A percentile compares a stretch with the other conserved stretches of the same genome.
Evolutionary conservation across 2,113 vertebrate species (phyloP).

Genomic region (Limnothrissa miodon): DNA sequence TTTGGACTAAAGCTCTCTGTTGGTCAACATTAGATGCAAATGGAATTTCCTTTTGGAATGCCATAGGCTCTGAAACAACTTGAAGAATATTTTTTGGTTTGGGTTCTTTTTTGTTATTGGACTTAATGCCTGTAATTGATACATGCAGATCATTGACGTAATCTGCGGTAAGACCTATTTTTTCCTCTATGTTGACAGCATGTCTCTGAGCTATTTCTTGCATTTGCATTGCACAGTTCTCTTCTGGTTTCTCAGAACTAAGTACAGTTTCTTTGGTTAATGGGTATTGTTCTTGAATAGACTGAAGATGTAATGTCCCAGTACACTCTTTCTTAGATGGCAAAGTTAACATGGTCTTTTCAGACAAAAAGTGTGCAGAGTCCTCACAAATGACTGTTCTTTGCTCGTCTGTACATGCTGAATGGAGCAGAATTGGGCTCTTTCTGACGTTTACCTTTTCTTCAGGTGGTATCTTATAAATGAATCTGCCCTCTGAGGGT

Average conservation of each 20-base stretch:
- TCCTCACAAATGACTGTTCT: conserved; percentile 56
- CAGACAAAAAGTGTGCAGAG: conserved; percentile 48
- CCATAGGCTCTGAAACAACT: conserved; percentile 57
- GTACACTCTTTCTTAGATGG: conserved; percentile 60
- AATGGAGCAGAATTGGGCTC: conserved; percentile 58
- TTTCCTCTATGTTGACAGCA: conserved; percentile 64
- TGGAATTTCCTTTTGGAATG: conserved; percentile 70
- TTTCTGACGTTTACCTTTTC: conserved; percentile 52
- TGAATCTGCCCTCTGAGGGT: conserved; percentile 63
- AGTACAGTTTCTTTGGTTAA: conserved; percentile 72
- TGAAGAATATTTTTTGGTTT: conserved; percentile 52
- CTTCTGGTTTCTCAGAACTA: conserved; percentile 51
- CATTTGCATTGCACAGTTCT: conserved; percentile 60
- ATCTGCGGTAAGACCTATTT: conserved; percentile 57
- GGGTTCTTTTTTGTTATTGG: conserved; percentile 55
- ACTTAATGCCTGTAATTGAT: conserved; percentile 43
- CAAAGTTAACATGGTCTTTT: conserved; percentile 31
- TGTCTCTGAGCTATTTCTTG: conserved; percentile 63
- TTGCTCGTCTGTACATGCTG: conserved; percentile 63
- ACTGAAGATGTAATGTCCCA: conserved; percentile 64
- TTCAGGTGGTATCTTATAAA: conserved; percentile 45
- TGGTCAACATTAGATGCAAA: conserved; percentile 47
- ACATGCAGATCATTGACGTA: conserved; percentile 56
- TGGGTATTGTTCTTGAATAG: conserved; percentile 44
- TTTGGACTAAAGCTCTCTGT: conserved; percentile 67